Evolutionary conservation across 2,888 invertebrate genomes (phyloP).

Genomic region (Melipona beecheii): DNA sequence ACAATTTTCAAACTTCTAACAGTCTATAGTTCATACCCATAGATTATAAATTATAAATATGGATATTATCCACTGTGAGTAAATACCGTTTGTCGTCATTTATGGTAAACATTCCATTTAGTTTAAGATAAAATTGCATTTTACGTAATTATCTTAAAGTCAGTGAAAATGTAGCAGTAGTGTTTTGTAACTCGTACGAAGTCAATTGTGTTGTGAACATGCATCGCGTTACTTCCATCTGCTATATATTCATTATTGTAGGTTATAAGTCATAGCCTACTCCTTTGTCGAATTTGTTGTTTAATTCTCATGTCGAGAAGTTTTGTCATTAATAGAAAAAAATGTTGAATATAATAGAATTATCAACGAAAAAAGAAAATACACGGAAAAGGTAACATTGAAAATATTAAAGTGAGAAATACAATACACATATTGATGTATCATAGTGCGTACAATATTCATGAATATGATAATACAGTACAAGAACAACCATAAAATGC

Average conservation of each 20-base stretch:
- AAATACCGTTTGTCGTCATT: constrained; percentile 20
- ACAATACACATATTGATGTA: not conserved
- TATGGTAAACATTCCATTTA: constrained; percentile 60
- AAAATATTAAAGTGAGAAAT: constrained; percentile 1
- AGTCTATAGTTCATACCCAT: not conserved
- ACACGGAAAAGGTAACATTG: constrained; percentile 5
- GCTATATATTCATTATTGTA: constrained; percentile 48
- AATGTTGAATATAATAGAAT: constrained; percentile 8
- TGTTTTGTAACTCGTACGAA: not conserved
- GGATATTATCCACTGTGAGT: not conserved
- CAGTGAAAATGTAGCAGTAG: not conserved
- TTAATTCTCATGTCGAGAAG: not conserved
- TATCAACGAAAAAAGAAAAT: constrained; percentile 6
- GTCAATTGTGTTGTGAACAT: not conserved
- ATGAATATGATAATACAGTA: not conserved
- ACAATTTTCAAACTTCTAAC: constrained; percentile 1
- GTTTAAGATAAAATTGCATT: constrained; percentile 3
- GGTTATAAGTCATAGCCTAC: constrained; percentile 67
- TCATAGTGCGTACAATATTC: not conserved
- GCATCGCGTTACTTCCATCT: not conserved
- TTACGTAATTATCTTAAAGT: not conserved
- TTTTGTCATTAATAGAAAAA: not conserved
- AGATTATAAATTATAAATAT: not conserved
- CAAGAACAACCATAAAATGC: not conserved
- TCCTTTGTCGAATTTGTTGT: constrained; percentile 19